Percentiles rank a stretch among this genome's conserved stretches.
Conservation (phyloP, 2,888 invertebrate species). For the Lepidochrysops patricia region DNA sequence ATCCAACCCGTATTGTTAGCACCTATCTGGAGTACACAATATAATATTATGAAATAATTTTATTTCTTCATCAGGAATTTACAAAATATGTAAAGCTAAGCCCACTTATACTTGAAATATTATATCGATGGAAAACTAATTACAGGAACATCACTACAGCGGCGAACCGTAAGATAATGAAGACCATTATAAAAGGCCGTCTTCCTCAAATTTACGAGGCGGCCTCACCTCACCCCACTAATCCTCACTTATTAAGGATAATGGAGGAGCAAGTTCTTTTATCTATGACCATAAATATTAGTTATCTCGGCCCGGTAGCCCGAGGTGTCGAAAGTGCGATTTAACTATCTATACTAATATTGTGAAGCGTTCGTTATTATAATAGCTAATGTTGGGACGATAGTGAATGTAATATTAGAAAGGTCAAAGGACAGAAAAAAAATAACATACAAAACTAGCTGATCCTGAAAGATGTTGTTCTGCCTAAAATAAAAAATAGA, state of each 20-base stretch:
- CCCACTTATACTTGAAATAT: too few relatives aligned
- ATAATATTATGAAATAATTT: too few relatives aligned
- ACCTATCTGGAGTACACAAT: too few relatives aligned
- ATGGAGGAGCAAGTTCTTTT: conserved; percentile 66
- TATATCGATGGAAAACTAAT: neutral
- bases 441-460: too few relatives aligned
- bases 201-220: conserved; percentile 56
- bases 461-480: too few relatives aligned
- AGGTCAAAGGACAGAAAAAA: too few relatives aligned
- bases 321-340: conserved; percentile 54
- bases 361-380: conserved; percentile 32
- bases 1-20: too few relatives aligned
- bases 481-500: too few relatives aligned
- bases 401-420: neutral
- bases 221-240: conserved; percentile 55
- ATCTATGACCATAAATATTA: conserved; percentile 58
- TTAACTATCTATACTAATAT: conserved; percentile 40
- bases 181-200: conserved; percentile 57
- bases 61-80: too few relatives aligned
- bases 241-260: conserved; percentile 73
- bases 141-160: conserved; percentile 27
- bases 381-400: conserved; percentile 21
- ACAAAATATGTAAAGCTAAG: neutral
- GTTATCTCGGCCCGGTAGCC: conserved; percentile 47
- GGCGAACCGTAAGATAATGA: conserved; percentile 50